Base-by-base conservation (phyloP, 2,888 invertebrate genomes). In the Patella caerulea region DNA sequence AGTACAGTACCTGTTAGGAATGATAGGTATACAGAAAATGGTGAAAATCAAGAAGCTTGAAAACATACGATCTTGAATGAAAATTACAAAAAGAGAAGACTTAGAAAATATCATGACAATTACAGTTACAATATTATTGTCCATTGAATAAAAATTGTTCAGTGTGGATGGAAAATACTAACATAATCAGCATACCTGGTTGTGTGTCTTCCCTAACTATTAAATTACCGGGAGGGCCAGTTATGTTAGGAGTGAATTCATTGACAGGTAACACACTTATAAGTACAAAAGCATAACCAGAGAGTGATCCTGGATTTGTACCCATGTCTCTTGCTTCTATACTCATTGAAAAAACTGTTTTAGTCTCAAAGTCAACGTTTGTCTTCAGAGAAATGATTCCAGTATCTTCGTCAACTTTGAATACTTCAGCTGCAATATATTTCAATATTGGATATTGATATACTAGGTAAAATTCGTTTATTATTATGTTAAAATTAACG, bases 301-400 rank as follows among this genome's bases (percentile, higher is more conserved):
- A 82, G 45, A 45, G 45, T 45, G 45, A 45, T 34, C 75, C 73
- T 19, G 79, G 73, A 0, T 84, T 82, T 3, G 79, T 71, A 24
- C 82, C 86, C 9, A 78, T 75, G 79, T 87, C 88, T n/a, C 70
- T 73, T 14, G 85, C 88, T 34, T 79, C 74, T 0, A 87, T 76
- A 3, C 80, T 78, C 14, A 86, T 76, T 17, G 69, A 76, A 78
- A 81, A 85, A 11, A 77, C 72, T 5, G 71, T 72, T 12, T 69
- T 71, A 7, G 76, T 76, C 77, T 85, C 84, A 56, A 79, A 85
- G 76, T 87, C 85, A 0, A 86, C 75, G 3, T 73, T 74, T 14
- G 77, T 77, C 3, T 81, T 76, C 1, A 76, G 75, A 12, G 83
- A 79, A 4, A 87, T 81, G 9, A 76, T 73, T 11, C 81, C 81